Evolutionary conservation across 2,113 vertebrate species (phyloP).

Genomic region (Paradisaea rubra): DNA sequence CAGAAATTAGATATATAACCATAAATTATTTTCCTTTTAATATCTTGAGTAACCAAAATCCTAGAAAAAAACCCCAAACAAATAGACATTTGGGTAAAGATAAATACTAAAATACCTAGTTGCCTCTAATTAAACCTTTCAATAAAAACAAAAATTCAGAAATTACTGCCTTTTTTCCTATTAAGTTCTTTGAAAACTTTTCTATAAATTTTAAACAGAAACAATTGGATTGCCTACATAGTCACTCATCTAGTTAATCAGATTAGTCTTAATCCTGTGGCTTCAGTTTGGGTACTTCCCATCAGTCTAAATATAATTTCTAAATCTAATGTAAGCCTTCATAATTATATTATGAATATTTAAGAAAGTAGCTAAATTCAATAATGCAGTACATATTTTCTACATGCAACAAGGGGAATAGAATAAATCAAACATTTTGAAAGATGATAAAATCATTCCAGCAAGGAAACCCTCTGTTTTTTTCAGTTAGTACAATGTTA

Average conservation of each 20-base stretch:
- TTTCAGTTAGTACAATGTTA: neutral
- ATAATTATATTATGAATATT: neutral
- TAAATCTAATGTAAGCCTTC: neutral
- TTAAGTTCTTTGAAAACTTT: neutral
- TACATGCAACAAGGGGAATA: neutral
- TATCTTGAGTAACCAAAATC: neutral
- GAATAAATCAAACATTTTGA: neutral
- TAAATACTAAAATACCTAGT: neutral
- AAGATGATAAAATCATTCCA: neutral
- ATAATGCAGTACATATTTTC: neutral
- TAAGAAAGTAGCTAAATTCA: neutral
- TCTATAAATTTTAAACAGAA: neutral
- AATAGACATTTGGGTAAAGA: neutral
- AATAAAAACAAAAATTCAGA: neutral
- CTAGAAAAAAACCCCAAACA: neutral
- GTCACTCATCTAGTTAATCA: neutral
- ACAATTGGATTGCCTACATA: neutral
- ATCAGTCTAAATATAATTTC: neutral
- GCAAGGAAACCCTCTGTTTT: neutral
- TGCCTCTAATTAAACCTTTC: neutral
- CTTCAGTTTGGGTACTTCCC: neutral
- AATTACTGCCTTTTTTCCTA: neutral
- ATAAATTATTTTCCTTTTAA: neutral
- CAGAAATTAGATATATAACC: slow-evolving; percentile 3
- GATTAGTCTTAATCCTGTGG: neutral